These are phyloP conservation scores for Cheumatopsyche charites DNA, from an alignment of 1,140 invertebrate species.

Conservation along the genomic window DNA sequence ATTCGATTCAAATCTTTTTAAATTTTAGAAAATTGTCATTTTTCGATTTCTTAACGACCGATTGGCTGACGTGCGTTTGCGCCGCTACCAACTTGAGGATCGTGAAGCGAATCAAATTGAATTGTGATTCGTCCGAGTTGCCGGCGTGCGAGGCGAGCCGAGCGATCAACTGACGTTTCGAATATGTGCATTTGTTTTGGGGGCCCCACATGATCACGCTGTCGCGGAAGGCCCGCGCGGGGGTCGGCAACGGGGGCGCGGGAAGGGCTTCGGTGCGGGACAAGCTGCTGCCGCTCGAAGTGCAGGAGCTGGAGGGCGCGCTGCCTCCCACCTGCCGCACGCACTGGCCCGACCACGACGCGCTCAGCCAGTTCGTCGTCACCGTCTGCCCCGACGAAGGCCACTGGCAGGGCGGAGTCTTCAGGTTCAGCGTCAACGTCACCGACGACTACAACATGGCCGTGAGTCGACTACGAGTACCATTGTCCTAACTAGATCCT, in stretches of 20 bases:
- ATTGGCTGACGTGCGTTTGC: too few relatives aligned
- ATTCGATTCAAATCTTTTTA: too few relatives aligned
- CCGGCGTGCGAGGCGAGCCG: too few relatives aligned
- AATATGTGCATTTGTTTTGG: too few relatives aligned
- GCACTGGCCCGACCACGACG: constrained; percentile 69
- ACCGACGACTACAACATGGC: constrained; percentile 96
- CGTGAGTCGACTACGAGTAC: too few relatives aligned
- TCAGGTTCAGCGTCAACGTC: constrained; percentile 84
- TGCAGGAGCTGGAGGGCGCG: constrained; percentile 90
- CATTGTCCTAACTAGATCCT: neutral
- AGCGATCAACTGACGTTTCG: too few relatives aligned
- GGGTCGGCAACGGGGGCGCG: constrained; percentile 54
- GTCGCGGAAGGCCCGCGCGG: constrained; percentile 2
- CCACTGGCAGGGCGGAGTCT: constrained; percentile 85
- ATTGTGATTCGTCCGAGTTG: too few relatives aligned
- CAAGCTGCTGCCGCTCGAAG: constrained; percentile 84
- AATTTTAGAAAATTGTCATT: too few relatives aligned
- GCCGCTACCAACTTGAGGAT: too few relatives aligned
- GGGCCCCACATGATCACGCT: constrained; percentile 8
- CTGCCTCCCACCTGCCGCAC: constrained; percentile 76
- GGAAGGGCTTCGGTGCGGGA: constrained; percentile 80
- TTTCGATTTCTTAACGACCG: too few relatives aligned
- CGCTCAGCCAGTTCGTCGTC: constrained; percentile 80
- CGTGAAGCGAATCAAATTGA: too few relatives aligned
- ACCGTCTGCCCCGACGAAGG: constrained; percentile 86